These are phyloP conservation scores for Crotophaga sulcirostris DNA, from an alignment of 2,113 vertebrate species.

Conservation along the genomic window DNA sequence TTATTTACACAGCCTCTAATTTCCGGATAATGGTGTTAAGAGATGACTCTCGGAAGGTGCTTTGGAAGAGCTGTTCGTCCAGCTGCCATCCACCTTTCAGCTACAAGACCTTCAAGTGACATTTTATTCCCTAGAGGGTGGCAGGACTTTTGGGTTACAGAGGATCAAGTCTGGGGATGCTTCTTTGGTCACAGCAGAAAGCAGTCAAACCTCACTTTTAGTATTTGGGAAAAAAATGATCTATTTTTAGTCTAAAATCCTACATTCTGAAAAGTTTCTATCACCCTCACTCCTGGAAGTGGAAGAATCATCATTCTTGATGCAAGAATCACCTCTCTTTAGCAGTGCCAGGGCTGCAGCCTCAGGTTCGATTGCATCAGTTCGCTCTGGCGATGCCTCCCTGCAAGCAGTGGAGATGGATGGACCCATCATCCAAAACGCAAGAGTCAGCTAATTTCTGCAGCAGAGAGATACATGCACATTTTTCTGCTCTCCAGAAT, in stretches of 20 bases:
- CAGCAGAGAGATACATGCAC: background rate
- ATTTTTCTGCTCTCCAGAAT: constrained; percentile 8
- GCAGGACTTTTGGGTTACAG: background rate
- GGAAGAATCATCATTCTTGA: too few relatives aligned
- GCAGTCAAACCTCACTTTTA: background rate
- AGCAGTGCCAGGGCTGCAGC: background rate
- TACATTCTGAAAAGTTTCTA: background rate
- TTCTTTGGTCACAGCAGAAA: background rate
- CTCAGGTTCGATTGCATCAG: background rate
- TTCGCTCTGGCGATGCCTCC: background rate
- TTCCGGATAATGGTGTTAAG: background rate
- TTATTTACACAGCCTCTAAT: background rate
- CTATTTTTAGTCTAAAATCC: background rate
- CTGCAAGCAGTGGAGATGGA: constrained; percentile 18
- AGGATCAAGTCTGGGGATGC: background rate
- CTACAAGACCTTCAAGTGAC: background rate
- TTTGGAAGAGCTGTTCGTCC: background rate
- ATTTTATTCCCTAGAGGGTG: background rate
- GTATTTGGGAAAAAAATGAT: fast-evolving
- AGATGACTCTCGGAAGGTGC: background rate
- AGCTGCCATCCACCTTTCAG: background rate
- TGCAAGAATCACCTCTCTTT: background rate
- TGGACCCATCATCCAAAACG: background rate
- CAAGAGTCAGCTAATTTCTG: constrained; percentile 39
- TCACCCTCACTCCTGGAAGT: background rate